Evolutionary conservation across 2,113 vertebrate species (phyloP).

Genomic region (Turdus rufiventris): DNA sequence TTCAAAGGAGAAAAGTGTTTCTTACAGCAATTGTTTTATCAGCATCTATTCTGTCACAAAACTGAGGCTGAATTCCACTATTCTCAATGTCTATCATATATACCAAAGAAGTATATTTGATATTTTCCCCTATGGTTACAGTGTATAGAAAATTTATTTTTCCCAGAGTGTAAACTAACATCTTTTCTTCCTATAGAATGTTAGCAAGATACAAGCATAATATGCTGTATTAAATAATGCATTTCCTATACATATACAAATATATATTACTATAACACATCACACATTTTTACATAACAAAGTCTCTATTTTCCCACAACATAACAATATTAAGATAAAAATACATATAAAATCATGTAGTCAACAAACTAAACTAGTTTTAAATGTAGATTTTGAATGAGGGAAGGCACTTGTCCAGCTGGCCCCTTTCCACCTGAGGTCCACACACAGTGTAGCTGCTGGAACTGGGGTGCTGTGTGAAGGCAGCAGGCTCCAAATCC

Average conservation of each 20-base stretch:
- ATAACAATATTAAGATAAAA: conserved; percentile 66
- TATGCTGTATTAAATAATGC: conserved; percentile 72
- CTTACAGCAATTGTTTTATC: background rate
- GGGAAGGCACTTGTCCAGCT: background rate
- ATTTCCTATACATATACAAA: conserved; percentile 66
- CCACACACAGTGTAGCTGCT: background rate
- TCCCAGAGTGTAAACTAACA: conserved; percentile 69
- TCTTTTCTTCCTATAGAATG: conserved; percentile 64
- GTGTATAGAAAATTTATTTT: conserved; percentile 74
- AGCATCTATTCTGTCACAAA: background rate
- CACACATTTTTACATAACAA: conserved; percentile 62
- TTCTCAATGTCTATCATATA: background rate
- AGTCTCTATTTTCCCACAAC: conserved; percentile 65
- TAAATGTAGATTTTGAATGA: background rate
- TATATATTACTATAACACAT: conserved; percentile 76
- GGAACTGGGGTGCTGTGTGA: background rate
- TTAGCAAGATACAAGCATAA: conserved; percentile 63
- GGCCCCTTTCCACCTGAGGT: background rate
- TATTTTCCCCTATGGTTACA: conserved; percentile 27
- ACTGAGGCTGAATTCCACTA: background rate
- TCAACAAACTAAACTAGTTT: conserved; percentile 8
- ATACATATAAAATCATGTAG: conserved; percentile 60
- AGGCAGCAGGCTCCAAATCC: background rate
- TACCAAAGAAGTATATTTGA: background rate
- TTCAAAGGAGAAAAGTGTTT: background rate